phyloP scores from a whole-genome alignment of 2,888 invertebrate genomes.

The Kryphioiulus occultus region DNA sequence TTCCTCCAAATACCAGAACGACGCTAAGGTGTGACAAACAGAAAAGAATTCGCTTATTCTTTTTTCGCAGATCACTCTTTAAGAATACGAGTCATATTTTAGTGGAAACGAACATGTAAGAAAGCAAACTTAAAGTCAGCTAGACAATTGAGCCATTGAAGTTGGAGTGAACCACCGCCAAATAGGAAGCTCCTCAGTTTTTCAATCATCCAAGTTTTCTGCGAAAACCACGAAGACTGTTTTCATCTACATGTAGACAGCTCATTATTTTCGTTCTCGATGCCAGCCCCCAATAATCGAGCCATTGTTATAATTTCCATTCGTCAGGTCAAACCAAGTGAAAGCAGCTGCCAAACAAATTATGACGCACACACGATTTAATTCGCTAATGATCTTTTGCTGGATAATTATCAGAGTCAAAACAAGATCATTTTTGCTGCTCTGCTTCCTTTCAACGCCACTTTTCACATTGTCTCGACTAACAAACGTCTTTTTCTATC shows the following conservation, averaged over 20 bases:
- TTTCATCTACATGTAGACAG: not conserved
- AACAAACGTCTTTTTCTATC: not conserved
- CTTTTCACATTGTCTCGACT: not conserved
- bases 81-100: too few relatives aligned
- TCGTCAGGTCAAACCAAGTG: slow-evolving; percentile 13
- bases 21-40: too few relatives aligned
- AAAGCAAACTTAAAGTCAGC: too few relatives aligned
- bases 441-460: slow-evolving; percentile 13
- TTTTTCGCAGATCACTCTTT: too few relatives aligned
- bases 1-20: too few relatives aligned
- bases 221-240: not conserved
- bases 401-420: slow-evolving; percentile 36
- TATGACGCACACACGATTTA: slow-evolving; percentile 39
- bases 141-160: too few relatives aligned
- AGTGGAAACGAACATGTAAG: too few relatives aligned
- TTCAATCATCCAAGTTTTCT: not conserved
- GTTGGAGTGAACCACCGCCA: too few relatives aligned
- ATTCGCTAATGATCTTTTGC: slow-evolving; percentile 36
- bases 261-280: slow-evolving; percentile 29
- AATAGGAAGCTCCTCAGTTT: too few relatives aligned
- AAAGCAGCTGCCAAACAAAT: slow-evolving; percentile 39
- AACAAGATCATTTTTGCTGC: slow-evolving; percentile 39
- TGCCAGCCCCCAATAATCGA: not conserved
- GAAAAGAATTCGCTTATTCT: too few relatives aligned
- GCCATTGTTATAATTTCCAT: slow-evolving; percentile 19